Percentiles rank a stretch among this genome's conserved stretches.
phyloP scores from a whole-genome alignment of 2,797 vertebrate genomes.

The Sebastes wilsoni region DNA sequence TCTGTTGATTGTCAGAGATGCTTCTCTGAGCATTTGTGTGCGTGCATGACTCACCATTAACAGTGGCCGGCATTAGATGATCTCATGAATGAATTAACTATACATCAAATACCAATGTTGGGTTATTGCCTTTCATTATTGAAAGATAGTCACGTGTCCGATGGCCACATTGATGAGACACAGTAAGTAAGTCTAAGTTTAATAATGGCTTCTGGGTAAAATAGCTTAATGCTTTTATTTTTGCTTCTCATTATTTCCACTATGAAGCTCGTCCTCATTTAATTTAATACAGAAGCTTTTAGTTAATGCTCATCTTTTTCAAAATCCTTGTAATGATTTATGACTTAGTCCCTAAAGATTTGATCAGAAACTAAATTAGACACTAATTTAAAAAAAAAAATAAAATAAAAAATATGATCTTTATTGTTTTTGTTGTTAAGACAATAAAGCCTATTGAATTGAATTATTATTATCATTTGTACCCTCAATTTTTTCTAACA shows the following conservation, averaged over 20 bases:
- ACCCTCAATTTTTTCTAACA: background rate
- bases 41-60: constrained; percentile 21
- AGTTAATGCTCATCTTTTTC: background rate
- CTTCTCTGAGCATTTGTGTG: constrained; percentile 19
- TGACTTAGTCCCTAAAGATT: background rate
- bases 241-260: background rate
- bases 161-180: background rate
- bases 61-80: background rate
- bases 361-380: background rate
- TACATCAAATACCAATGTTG: constrained; percentile 15
- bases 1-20: constrained; percentile 48
- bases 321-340: background rate
- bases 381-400: background rate
- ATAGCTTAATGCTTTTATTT: constrained; percentile 14
- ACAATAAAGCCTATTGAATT: too few species aligned
- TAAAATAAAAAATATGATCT: background rate
- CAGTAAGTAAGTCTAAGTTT: background rate
- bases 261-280: background rate
- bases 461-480: too few species aligned
- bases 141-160: background rate
- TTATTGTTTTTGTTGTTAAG: background rate
- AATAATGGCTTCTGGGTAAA: constrained; percentile 10
- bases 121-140: constrained; percentile 25
- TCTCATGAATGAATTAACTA: constrained; percentile 25
- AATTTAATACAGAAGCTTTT: background rate